phyloP scores from a whole-genome alignment of 2,797 vertebrate species.

The Fringilla coelebs region DNA sequence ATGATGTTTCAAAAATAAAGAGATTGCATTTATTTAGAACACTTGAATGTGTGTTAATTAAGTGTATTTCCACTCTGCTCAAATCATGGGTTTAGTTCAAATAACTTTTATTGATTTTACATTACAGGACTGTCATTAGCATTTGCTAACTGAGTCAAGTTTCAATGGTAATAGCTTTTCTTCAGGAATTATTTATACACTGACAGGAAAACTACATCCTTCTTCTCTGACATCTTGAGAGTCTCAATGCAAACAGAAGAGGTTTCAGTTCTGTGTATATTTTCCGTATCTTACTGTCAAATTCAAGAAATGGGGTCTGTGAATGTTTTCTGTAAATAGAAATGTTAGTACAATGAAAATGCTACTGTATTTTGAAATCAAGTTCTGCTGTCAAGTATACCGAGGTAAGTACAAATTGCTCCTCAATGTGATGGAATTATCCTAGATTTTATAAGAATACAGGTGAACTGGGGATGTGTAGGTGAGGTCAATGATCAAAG shows the following conservation, averaged over 20 bases:
- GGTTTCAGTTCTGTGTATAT: not conserved
- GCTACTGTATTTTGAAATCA: not conserved
- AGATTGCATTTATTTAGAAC: conserved; percentile 10
- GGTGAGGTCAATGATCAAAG: not conserved
- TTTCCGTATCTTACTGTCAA: not conserved
- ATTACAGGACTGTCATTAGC: conserved; percentile 14
- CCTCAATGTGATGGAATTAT: not conserved
- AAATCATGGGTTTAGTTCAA: conserved; percentile 12
- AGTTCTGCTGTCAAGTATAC: not conserved
- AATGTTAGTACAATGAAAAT: not conserved
- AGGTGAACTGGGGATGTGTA: not conserved
- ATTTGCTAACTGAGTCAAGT: not conserved
- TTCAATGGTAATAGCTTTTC: not conserved
- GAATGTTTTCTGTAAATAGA: not conserved
- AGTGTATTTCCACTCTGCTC: not conserved
- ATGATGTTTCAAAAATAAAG: conserved; percentile 37
- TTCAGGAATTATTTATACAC: conserved; percentile 36
- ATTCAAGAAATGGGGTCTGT: not conserved
- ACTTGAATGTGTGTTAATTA: conserved; percentile 25
- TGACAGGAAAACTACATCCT: conserved; percentile 10
- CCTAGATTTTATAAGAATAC: not conserved
- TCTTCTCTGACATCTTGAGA: not conserved
- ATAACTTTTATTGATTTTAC: conserved; percentile 24
- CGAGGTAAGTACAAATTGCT: not conserved
- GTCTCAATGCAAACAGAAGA: not conserved